Evolutionary conservation across 2,113 vertebrate genomes (phyloP).

Genomic region (Callionymus lyra): DNA sequence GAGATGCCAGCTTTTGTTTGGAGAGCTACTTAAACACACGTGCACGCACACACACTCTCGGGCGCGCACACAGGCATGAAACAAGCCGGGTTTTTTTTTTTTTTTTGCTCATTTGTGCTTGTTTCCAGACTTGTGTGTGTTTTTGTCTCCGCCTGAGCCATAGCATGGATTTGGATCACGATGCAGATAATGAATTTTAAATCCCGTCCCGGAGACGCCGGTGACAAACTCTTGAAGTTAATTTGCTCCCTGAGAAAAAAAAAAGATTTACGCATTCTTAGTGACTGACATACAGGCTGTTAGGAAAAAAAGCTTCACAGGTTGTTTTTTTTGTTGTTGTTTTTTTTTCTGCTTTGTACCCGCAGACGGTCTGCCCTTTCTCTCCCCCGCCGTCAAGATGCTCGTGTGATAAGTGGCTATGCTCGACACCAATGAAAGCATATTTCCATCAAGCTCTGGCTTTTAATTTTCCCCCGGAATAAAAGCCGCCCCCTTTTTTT

Average conservation of each 20-base stretch:
- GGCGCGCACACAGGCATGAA: conserved; percentile 7
- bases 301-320: conserved; percentile 59
- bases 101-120: conserved; percentile 56
- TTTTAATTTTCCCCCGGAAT: conserved; percentile 74
- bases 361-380: conserved; percentile 32
- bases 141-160: conserved; percentile 65
- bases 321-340: conserved; percentile 38
- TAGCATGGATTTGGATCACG: conserved; percentile 55
- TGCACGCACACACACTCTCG: conserved; percentile 12
- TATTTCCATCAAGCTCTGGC: conserved; percentile 74
- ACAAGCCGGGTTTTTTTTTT: too few relatives aligned
- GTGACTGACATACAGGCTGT: conserved; percentile 66
- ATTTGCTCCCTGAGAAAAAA: conserved; percentile 47
- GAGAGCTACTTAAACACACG: conserved; percentile 34
- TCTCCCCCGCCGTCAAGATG: conserved; percentile 26
- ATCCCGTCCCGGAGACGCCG: conserved; percentile 56
- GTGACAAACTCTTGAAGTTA: conserved; percentile 55
- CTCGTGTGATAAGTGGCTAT: conserved; percentile 67
- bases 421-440: conserved; percentile 30
- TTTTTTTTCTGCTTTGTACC: conserved; percentile 27
- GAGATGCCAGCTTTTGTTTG: conserved; percentile 67
- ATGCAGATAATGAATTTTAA: conserved; percentile 66
- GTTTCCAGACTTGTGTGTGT: conserved; percentile 57
- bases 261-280: conserved; percentile 54
- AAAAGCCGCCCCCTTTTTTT: conserved; percentile 75